Evolutionary conservation across 2,113 vertebrate genomes (phyloP).

Genomic region (Ptilorrhoa leucosticta): DNA sequence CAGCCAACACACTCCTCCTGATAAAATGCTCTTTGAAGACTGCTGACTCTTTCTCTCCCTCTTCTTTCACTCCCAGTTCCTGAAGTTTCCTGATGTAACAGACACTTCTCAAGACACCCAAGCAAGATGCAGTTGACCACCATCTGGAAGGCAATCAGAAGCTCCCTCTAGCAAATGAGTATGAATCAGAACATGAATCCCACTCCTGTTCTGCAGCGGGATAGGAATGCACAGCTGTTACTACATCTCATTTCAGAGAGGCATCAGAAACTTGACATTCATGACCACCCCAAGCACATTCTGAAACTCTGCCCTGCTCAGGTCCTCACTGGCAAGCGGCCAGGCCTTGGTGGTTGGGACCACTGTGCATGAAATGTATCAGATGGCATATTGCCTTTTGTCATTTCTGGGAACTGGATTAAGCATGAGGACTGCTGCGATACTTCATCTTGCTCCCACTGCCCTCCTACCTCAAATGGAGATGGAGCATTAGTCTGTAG

Average conservation of each 20-base stretch:
- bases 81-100: neutral
- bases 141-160: neutral
- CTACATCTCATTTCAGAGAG: conserved; percentile 28
- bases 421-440: neutral
- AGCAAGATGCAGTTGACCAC: neutral
- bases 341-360: neutral
- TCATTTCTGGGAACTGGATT: conserved; percentile 40
- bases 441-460: neutral
- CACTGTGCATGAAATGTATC: neutral
- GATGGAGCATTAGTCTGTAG: neutral
- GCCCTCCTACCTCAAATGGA: neutral
- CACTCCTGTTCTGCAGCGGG: neutral
- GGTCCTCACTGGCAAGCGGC: neutral
- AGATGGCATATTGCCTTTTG: conserved; percentile 11
- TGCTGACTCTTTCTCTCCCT: neutral
- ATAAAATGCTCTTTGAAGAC: neutral
- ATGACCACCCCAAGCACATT: conserved; percentile 7
- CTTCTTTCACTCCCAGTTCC: neutral
- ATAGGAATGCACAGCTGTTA: conserved; percentile 50
- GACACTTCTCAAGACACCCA: neutral
- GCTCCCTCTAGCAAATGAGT: neutral
- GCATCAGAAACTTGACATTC: conserved; percentile 29
- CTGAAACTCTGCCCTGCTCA: conserved; percentile 11
- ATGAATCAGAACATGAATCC: neutral
- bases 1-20: neutral